phyloP scores from a whole-genome alignment of 2,797 vertebrate genomes.

The Gallinago stenura region DNA sequence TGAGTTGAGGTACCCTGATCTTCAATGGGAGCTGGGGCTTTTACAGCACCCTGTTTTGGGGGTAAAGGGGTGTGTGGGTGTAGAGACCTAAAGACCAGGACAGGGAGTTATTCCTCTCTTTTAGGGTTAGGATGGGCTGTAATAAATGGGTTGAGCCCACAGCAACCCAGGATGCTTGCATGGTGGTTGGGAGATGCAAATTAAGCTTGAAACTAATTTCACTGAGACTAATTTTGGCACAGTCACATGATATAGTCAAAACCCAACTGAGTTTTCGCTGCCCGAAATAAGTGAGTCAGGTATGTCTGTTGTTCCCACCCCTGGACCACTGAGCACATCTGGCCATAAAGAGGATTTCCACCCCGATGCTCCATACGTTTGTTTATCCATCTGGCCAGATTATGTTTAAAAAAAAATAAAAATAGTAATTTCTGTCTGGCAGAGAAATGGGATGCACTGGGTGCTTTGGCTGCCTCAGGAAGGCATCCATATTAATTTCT shows the following conservation, averaged over 20 bases:
- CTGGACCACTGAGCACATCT: not conserved
- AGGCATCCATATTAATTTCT: not conserved
- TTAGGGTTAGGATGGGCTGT: not conserved
- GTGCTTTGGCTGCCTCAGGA: fast-evolving
- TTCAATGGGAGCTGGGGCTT: fast-evolving
- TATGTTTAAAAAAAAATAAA: not conserved
- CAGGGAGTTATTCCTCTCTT: not conserved
- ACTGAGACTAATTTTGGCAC: fast-evolving
- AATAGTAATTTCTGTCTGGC: not conserved
- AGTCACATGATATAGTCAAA: fast-evolving
- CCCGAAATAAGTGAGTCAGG: fast-evolving
- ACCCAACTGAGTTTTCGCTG: not conserved
- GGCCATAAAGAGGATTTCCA: not conserved
- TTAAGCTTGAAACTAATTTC: not conserved
- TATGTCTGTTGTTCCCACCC: fast-evolving
- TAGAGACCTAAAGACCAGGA: not conserved
- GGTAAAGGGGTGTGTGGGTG: fast-evolving
- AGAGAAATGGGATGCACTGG: not conserved
- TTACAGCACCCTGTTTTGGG: fast-evolving
- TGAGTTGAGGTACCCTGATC: fast-evolving
- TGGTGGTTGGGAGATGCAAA: not conserved
- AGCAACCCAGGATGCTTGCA: not conserved
- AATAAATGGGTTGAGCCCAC: not conserved
- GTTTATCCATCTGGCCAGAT: not conserved
- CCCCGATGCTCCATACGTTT: fast-evolving